Base-by-base conservation (phyloP, 1,140 invertebrate genomes). In the Paraescarpia echinospica region DNA sequence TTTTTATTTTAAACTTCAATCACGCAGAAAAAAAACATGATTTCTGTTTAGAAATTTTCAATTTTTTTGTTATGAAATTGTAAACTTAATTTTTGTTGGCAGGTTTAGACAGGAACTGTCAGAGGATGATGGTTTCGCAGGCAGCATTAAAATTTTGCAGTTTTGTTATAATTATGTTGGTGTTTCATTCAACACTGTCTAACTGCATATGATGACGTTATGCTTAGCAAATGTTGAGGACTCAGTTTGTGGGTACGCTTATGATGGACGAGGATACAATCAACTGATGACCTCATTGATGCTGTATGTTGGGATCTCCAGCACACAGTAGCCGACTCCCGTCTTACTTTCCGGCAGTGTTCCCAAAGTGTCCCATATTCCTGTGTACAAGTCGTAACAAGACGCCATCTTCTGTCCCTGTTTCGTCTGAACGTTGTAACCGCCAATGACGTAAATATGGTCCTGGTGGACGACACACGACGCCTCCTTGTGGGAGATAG, bases 401-500 rank as follows among this genome's bases (percentile, higher is more conserved):
- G 95, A 96, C 1, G 96, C 95, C 89, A 96, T 93, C 93, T 96
- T 96, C 93, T 96, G 96, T 34, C 96, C 96, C n/a, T 95, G 96
- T 93, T 96, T 96, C 51, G 96, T 96, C 91, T 96, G 95, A 89
- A 96, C 96, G 93, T 96, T 96, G 93, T 96, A 96, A 4, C 96
- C 96, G 33, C 96, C 96, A 6, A 96, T 93, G 34, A 96, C 95
- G 93, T 96, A 96, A 8, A 96, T 95, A 90, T 95, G 94, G 93
- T 95, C 95, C 93, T 95, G 94, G 93, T 96, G 96, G 35, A 96
- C 94, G 34, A 96, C 95, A 94, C 95, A 96, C 18, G 95, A 95
- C 33, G 96, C 96, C 91, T 96, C 96, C 93, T 96, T 96, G 93
- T 96, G 96, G n/a, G 96, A 96, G 14, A 96, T 95, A 33, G 97